These are phyloP conservation scores for Eospalax fontanierii DNA, from an alignment of 2,797 vertebrate genomes.

Conservation along the genomic window DNA sequence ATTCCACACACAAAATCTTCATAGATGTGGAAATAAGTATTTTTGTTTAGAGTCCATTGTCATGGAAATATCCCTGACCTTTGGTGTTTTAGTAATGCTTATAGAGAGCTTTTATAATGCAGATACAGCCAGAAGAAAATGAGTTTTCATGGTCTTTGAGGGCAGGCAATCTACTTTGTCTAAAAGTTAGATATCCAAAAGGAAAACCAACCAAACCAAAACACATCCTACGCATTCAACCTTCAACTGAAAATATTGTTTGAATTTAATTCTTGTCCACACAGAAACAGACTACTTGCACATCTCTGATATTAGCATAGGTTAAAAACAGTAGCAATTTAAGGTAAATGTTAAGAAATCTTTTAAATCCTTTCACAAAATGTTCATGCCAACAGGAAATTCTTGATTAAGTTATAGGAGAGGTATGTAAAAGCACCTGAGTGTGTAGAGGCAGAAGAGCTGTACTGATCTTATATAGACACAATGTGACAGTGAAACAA, in stretches of 20 bases:
- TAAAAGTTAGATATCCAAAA: conserved; percentile 13
- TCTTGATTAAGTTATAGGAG: background rate
- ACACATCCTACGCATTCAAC: background rate
- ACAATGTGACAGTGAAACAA: background rate
- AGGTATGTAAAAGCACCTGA: background rate
- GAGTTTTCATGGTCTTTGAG: background rate
- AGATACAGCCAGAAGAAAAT: background rate
- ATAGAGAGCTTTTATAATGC: background rate
- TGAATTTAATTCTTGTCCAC: conserved; percentile 5
- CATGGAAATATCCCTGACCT: background rate
- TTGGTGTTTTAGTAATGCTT: conserved; percentile 1
- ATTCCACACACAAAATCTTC: conserved; percentile 42
- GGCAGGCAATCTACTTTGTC: background rate
- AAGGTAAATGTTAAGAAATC: background rate
- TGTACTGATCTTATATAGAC: background rate
- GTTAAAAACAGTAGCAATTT: background rate
- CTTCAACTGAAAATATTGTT: conserved; percentile 15
- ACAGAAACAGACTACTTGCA: background rate
- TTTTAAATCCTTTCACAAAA: background rate
- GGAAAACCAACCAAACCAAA: background rate
- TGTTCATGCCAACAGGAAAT: background rate
- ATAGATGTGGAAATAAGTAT: conserved; percentile 11
- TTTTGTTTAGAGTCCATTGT: background rate
- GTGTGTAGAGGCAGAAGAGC: background rate
- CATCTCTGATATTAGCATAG: background rate